phyloP scores from a whole-genome alignment of 2,888 invertebrate species.

The Archips crataeganus region DNA sequence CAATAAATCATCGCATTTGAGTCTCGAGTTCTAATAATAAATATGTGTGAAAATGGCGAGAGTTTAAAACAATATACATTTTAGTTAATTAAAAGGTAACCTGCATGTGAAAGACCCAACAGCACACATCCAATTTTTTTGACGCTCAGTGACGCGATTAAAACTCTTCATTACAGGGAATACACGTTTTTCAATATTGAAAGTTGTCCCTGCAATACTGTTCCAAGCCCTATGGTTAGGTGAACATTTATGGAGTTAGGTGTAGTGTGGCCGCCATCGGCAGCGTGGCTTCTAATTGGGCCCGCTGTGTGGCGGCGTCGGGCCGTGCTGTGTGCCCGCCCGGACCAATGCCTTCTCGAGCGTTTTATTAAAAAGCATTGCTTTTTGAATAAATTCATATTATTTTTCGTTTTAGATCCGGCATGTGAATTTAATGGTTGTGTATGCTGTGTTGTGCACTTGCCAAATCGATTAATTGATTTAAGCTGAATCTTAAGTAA shows the following conservation, averaged over 20 bases:
- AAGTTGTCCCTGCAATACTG: background rate
- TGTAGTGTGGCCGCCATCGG: slow-evolving; percentile 41
- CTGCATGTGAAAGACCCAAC: background rate
- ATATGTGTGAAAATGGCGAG: no score
- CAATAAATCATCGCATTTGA: no score
- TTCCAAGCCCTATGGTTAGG: slow-evolving; percentile 32
- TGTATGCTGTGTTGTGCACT: background rate
- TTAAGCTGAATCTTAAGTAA: no score
- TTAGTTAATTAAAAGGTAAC: background rate
- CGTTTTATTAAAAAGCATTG: slow-evolving; percentile 11
- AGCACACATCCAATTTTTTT: background rate
- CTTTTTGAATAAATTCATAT: slow-evolving; percentile 5
- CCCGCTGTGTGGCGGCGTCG: slow-evolving; percentile 69
- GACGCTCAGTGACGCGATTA: background rate
- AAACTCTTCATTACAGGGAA: background rate
- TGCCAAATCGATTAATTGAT: no score
- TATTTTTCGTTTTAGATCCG: slow-evolving; percentile 3
- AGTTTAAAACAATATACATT: no score
- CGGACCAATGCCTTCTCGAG: slow-evolving; percentile 37
- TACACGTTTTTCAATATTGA: slow-evolving; percentile 3
- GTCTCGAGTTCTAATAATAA: no score
- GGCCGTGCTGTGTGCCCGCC: slow-evolving; percentile 54
- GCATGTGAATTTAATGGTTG: slow-evolving; percentile 8
- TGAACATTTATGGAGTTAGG: slow-evolving; percentile 20
- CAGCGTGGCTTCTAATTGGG: slow-evolving; percentile 72